These are phyloP conservation scores for Apteryx owenii DNA, from an alignment of 2,113 vertebrate species.

Conservation along the genomic window DNA sequence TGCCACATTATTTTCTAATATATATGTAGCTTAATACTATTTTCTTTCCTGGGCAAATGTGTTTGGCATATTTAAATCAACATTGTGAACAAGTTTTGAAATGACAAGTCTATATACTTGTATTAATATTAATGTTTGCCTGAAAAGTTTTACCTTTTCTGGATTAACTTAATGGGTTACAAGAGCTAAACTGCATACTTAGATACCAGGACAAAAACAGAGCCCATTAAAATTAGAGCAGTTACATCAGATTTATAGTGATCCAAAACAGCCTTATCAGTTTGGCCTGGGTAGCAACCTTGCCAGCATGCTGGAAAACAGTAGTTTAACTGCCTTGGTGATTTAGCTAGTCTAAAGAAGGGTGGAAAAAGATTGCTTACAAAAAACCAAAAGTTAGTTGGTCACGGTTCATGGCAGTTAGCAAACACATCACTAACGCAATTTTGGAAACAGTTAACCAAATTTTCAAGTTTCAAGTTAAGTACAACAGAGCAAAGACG, in stretches of 20 bases:
- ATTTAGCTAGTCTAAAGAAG: not conserved
- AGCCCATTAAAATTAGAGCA: not conserved
- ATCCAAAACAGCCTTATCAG: rapidly evolving
- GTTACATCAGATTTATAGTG: not conserved
- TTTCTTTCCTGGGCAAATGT: not conserved
- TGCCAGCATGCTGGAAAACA: not conserved
- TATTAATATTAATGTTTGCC: not conserved
- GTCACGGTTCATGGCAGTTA: not conserved
- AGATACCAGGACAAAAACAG: not conserved
- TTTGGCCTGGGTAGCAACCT: not conserved
- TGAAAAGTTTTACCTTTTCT: not conserved
- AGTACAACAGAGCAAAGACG: not conserved
- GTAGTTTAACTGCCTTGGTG: not conserved
- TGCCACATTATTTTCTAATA: not conserved
- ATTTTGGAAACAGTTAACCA: not conserved
- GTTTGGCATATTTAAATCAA: not conserved
- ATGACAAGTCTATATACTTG: not conserved
- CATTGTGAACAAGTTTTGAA: not conserved
- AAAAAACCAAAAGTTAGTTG: not conserved
- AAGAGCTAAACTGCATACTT: not conserved
- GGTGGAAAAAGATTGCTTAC: not conserved
- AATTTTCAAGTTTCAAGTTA: not conserved
- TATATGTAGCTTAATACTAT: not conserved
- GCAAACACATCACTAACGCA: not conserved
- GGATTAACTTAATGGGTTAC: not conserved